Conservation (phyloP, 2,113 vertebrate species). For the Hoplias malabaricus region DNA sequence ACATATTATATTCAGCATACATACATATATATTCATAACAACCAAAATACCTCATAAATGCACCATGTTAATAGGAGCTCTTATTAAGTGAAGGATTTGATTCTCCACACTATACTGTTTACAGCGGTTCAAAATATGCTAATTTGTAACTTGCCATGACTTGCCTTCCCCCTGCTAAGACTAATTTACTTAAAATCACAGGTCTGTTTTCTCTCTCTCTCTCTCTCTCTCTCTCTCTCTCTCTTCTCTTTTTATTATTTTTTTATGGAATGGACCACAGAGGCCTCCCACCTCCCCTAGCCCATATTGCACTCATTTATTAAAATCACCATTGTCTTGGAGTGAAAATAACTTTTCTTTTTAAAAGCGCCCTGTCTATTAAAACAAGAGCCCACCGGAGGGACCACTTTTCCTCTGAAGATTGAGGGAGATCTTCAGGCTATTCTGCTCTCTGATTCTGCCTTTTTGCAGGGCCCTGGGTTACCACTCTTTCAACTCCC, state of each 20-base stretch:
- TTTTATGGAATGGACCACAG: conserved; percentile 33
- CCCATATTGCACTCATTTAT: conserved; percentile 70
- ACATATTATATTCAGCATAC: too few relatives aligned
- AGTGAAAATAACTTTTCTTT: conserved; percentile 69
- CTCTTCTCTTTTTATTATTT: background rate
- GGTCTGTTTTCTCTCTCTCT: conserved; percentile 13
- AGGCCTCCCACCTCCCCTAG: conserved; percentile 44
- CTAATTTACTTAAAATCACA: conserved; percentile 45
- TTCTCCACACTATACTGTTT: conserved; percentile 2
- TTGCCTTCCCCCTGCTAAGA: conserved; percentile 26
- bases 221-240: background rate
- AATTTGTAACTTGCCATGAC: conserved; percentile 32
- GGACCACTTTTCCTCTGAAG: conserved; percentile 67
- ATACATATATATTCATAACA: too few relatives aligned
- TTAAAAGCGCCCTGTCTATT: conserved; percentile 53
- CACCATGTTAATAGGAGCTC: background rate
- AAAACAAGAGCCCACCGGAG: conserved; percentile 59
- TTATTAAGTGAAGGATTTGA: background rate
- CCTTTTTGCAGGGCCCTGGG: conserved; percentile 40
- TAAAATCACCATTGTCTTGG: conserved; percentile 64
- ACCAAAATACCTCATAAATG: background rate
- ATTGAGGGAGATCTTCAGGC: conserved; percentile 76
- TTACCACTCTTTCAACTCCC: background rate
- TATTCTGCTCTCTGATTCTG: conserved; percentile 56
- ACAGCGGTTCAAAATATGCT: conserved; percentile 23